phyloP scores from a whole-genome alignment of 2,797 vertebrate genomes.

The Rousettus madagascariensis region DNA sequence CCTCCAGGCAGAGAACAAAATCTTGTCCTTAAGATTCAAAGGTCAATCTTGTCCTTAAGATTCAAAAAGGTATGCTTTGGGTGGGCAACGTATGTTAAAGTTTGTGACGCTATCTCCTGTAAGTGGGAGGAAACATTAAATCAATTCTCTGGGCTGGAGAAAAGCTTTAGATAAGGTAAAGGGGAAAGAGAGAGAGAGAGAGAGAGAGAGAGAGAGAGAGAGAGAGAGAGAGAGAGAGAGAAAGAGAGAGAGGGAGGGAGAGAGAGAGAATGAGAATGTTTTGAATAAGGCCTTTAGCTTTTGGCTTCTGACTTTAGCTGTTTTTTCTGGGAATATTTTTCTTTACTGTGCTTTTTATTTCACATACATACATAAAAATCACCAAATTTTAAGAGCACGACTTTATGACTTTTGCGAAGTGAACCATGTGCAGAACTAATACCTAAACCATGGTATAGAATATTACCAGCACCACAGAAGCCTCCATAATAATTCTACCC shows the following conservation, averaged over 20 bases:
- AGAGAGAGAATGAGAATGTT: not conserved
- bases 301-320: not conserved
- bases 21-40: too few relatives aligned
- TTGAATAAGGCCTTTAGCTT: not conserved
- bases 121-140: not conserved
- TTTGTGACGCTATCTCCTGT: not conserved
- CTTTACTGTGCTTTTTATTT: not conserved
- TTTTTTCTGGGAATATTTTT: not conserved
- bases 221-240: too few relatives aligned
- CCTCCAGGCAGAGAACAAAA: not conserved
- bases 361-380: not conserved
- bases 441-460: not conserved
- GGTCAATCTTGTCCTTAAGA: too few relatives aligned
- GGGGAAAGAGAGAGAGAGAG: not conserved
- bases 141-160: not conserved
- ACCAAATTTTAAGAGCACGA: not conserved
- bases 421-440: not conserved
- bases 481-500: not conserved
- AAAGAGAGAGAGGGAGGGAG: not conserved
- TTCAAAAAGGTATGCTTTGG: not conserved
- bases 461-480: not conserved
- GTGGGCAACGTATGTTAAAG: not conserved
- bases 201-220: not conserved
- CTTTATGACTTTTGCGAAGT: not conserved
- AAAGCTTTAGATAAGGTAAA: not conserved